Base-by-base conservation (phyloP, 2,113 vertebrate genomes). In the Dolichotis patagonum region DNA sequence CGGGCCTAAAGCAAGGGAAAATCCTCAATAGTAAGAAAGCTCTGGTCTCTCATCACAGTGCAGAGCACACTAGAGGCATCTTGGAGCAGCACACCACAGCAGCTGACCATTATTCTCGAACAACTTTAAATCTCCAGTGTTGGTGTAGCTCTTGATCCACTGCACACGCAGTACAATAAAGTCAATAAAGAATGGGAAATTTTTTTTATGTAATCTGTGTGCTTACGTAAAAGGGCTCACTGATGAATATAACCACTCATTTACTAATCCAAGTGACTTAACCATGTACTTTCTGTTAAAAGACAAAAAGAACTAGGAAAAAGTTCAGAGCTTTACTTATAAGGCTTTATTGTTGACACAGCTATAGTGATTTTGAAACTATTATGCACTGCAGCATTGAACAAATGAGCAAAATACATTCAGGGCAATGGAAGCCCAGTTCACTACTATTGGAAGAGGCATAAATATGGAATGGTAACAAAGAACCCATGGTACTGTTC, bases 251-350 rank as follows among this genome's bases (percentile, higher is more conserved):
- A 38, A 71, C 26, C 24, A 62, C n/a, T 67, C 32, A 90, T 32
- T 90, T 83, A 90, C 41, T 49, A 73, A 73, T 85, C 28, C 22
- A 95, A 78, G 14, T 71, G 92, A 85, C 9, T 46, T 91, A 67
- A 75, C 56, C 4, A 22, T 63, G 41, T 67, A 12, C n/a, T 30
- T 89, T 91, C 62, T 65, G 62, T n/a, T 96, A 16, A 83, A 88
- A 89, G 69, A 67, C 30, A 69, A 60, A 92, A 60, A 49, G 30
- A 94, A 81, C 22, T 86, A 75, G 11, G 81, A 63, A 38, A 84
- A 43, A 78, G n/a, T 77, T 75, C 56, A 86, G 75, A 85, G 65
- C 52, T 84, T 92, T 22, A 77, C 62, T 49, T 35, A 28, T 13
- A 80, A 62, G 14, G 14, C 49, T 81, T 75, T 75, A 41, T 30